Conservation (phyloP, 1,140 invertebrate genomes). For the Drosophila leontia region DNA sequence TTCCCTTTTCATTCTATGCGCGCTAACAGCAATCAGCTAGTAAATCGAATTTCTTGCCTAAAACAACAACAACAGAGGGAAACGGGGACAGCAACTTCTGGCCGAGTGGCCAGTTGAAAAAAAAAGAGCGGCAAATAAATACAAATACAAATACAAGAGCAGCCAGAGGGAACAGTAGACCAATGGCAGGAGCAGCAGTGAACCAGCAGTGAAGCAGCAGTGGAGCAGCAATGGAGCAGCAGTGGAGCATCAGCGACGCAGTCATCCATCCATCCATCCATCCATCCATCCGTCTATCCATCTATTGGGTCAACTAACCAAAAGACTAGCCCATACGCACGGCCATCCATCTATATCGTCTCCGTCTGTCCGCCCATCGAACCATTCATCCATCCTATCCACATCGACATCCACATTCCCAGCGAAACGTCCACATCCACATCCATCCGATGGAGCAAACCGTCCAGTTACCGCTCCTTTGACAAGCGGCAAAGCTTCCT, state of each 20-base stretch:
- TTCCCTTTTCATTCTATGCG: conserved; percentile 44
- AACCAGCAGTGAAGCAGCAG: background rate
- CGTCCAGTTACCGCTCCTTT: conserved; percentile 71
- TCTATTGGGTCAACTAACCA: conserved; percentile 71
- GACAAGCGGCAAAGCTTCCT: conserved; percentile 75
- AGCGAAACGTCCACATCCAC: conserved; percentile 48
- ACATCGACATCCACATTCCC: conserved; percentile 60
- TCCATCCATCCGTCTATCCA: conserved; percentile 51
- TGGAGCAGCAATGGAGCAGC: conserved; percentile 15
- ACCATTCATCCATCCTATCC: conserved; percentile 59
- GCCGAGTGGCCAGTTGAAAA: conserved; percentile 15
- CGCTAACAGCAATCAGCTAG: conserved; percentile 80
- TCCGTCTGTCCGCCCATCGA: conserved; percentile 33
- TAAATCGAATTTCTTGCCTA: conserved; percentile 82
- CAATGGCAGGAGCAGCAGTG: background rate
- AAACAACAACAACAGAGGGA: conserved; percentile 65
- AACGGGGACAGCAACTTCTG: conserved; percentile 39
- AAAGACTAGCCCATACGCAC: conserved; percentile 74
- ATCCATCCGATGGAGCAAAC: conserved; percentile 60
- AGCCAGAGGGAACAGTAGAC: conserved; percentile 1
- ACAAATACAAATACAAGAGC: conserved; percentile 61
- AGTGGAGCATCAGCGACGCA: conserved; percentile 39
- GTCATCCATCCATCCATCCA: conserved; percentile 54
- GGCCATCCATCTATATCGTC: conserved; percentile 73
- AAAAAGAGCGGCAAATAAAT: conserved; percentile 62